Base-by-base conservation (phyloP, 1,140 invertebrate species). In the Neodiprion pinetum region DNA sequence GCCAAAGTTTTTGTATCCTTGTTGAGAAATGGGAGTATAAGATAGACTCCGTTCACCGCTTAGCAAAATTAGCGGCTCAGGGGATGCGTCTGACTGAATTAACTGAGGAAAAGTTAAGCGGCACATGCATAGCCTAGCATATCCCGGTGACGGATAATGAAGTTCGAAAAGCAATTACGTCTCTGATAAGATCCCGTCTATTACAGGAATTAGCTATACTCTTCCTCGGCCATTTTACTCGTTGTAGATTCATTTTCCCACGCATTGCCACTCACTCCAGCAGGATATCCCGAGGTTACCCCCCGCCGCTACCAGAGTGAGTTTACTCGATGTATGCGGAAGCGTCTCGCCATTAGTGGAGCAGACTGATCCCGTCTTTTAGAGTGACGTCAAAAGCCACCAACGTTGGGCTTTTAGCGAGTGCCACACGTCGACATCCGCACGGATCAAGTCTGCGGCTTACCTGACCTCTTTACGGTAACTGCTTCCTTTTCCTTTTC, bases 401-500 rank as follows among this genome's bases (percentile, higher is more conserved):
- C 53, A 65, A 76, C 72, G 72, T 68, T 68, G 49, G 72, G 75
- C 72, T 76, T 73, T 76, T 76, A 74, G 75, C 70, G 61, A 61
- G 21, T 70, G 65, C 72, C 66, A 74, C 69, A 68, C 72, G 28
- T 40, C 65, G 73, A 76, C 75, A 74, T 76, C 72, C 73, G 75
- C 66, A 68, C 49, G 75, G 72, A 76, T 76, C 68, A 76, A 65
- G 65, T 49, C 47, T 66, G 11, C 53, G 53, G 53, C 53, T 61
- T 61, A 61, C 53, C 53, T 61, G 67, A 74, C 48, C 47, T 75
- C 47, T 40, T 70, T 61, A 61, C n/a, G n/a, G 53, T 17, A 17
- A 61, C 53, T 14, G 53, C n/a, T 61, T 61, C n/a, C n/a, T 14
- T 61, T 61, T 61, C n/a, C 53, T 61, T 17, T 61, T 61, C 50